Percentiles rank a stretch among this genome's conserved stretches.
Evolutionary conservation across 2,113 vertebrate genomes (phyloP).

Genomic region (Trematomus loennbergii): DNA sequence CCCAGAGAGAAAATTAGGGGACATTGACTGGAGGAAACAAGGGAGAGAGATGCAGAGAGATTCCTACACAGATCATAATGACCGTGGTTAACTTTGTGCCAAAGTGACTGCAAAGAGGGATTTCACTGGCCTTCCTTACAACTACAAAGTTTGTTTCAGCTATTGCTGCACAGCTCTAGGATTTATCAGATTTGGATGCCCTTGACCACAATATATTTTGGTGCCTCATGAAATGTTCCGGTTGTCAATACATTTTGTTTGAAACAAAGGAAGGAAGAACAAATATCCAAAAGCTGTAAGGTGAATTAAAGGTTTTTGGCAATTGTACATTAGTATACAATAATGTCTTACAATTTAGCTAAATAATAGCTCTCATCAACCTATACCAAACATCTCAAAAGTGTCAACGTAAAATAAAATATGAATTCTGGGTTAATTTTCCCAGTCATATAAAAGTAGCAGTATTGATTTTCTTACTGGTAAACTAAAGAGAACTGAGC

Average conservation of each 20-base stretch:
- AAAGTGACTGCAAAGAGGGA: constrained; percentile 4
- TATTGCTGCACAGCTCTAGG: background rate
- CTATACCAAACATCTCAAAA: background rate
- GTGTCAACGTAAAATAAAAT: too few relatives aligned
- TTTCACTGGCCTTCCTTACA: constrained; percentile 20
- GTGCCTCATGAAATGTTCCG: background rate
- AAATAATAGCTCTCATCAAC: background rate
- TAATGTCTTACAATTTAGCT: background rate
- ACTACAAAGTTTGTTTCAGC: constrained; percentile 19
- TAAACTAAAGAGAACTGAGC: background rate
- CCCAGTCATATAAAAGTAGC: background rate
- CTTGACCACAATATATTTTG: background rate
- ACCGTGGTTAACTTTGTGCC: constrained; percentile 29
- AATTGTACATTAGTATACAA: background rate
- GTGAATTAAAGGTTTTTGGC: background rate
- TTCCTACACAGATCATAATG: constrained; percentile 36
- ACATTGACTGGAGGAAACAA: constrained; percentile 27
- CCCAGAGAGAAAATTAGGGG: constrained; percentile 18
- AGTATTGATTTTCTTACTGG: too few relatives aligned
- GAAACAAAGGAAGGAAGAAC: background rate
- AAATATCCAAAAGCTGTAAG: background rate
- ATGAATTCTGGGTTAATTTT: background rate
- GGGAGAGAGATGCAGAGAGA: constrained; percentile 23
- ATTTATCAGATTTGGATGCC: constrained; percentile 3
- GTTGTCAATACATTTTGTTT: background rate